phyloP scores from a whole-genome alignment of 2,113 vertebrate genomes.

The Phyllostomus hastatus region DNA sequence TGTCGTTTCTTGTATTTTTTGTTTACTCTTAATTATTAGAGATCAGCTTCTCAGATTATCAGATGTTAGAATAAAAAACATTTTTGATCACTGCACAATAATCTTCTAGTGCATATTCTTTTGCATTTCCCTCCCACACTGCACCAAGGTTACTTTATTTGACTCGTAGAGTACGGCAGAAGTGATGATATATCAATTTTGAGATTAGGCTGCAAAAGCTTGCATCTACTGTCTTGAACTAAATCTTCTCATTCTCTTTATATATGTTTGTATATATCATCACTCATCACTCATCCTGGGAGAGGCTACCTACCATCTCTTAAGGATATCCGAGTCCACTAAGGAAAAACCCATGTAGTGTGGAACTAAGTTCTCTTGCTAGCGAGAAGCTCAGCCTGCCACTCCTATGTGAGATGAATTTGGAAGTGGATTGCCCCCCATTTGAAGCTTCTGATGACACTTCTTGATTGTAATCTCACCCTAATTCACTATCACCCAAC shows the following conservation, averaged over 20 bases:
- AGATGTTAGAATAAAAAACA: background rate
- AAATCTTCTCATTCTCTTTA: background rate
- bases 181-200: background rate
- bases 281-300: background rate
- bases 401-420: background rate
- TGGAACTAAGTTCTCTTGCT: background rate
- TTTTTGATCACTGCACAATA: background rate
- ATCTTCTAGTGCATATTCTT: background rate
- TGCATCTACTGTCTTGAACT: background rate
- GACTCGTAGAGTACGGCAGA: background rate
- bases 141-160: background rate
- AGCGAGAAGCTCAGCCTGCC: background rate
- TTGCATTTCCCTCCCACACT: background rate
- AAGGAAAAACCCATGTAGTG: background rate
- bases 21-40: background rate
- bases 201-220: background rate
- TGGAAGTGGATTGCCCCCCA: background rate
- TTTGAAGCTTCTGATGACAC: background rate
- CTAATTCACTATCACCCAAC: background rate
- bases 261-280: background rate
- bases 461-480: background rate
- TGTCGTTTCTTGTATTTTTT: background rate
- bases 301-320: background rate
- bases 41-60: background rate
- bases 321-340: fast-evolving